A percentile compares a stretch with the other conserved stretches of the same genome.
These are phyloP conservation scores for Sylvietta virens DNA, from an alignment of 2,113 vertebrate genomes.

Conservation along the genomic window DNA sequence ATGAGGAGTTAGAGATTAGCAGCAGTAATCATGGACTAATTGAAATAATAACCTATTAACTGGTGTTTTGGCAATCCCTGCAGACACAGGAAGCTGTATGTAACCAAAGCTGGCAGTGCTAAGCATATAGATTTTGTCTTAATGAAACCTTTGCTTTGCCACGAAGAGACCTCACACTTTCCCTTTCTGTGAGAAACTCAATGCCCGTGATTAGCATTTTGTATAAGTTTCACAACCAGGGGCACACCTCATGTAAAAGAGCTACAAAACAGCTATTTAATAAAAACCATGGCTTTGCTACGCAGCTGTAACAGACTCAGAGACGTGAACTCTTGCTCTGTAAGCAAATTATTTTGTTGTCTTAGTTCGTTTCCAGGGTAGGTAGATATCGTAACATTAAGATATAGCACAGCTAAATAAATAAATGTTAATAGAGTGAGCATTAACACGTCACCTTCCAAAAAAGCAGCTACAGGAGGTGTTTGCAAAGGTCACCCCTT, in stretches of 20 bases:
- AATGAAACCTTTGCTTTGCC: background rate
- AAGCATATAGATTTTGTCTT: background rate
- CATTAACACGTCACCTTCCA: background rate
- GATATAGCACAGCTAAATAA: background rate
- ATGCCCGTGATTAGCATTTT: background rate
- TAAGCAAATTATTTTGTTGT: background rate
- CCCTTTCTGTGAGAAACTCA: background rate
- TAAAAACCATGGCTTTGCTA: background rate
- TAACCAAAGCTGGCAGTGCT: background rate
- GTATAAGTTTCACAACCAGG: background rate
- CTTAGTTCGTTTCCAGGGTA: background rate
- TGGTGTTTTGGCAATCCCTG: conserved; percentile 34
- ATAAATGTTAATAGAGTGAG: background rate
- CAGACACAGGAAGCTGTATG: background rate
- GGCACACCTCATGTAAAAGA: background rate
- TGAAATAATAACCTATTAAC: conserved; percentile 67
- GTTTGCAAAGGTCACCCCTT: background rate
- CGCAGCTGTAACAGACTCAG: background rate
- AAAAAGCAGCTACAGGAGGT: background rate
- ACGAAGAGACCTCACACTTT: background rate
- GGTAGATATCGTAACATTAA: background rate
- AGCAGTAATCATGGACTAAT: conserved; percentile 63
- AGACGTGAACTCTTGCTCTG: background rate
- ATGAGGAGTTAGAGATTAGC: conserved; percentile 53
- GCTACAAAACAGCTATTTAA: background rate